Conservation (phyloP, 2,113 vertebrate species). For the Ameiurus melas region DNA sequence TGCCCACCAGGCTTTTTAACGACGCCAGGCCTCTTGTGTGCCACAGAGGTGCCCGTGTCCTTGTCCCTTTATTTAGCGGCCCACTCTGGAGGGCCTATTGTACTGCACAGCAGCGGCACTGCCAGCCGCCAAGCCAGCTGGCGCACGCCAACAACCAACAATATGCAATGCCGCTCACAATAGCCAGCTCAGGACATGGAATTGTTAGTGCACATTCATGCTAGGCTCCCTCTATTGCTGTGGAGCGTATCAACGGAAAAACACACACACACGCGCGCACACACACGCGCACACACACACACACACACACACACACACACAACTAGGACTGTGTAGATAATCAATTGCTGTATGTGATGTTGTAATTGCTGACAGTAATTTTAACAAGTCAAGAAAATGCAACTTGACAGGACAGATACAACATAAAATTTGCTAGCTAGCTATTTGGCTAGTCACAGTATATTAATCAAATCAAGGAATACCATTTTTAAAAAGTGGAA, state of each 20-base stretch:
- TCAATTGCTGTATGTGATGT: background rate
- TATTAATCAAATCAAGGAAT: background rate
- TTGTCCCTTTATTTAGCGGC: conserved; percentile 67
- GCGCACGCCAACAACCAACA: conserved; percentile 61
- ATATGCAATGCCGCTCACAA: conserved; percentile 68
- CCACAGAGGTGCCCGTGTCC: conserved; percentile 70
- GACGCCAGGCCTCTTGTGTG: conserved; percentile 62
- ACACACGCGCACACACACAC: background rate
- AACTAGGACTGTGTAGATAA: background rate
- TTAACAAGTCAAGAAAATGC: background rate
- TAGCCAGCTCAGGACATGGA: conserved; percentile 58
- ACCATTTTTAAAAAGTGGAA: background rate
- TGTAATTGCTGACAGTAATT: background rate
- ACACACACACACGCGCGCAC: conserved; percentile 3
- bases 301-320: background rate
- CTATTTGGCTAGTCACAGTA: background rate
- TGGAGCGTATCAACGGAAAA: conserved; percentile 42
- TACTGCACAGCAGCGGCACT: conserved; percentile 68
- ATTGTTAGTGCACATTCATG: conserved; percentile 63
- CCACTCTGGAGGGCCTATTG: conserved; percentile 70
- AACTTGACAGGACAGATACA: background rate
- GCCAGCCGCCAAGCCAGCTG: conserved; percentile 74
- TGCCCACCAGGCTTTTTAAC: conserved; percentile 60
- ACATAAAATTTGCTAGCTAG: background rate
- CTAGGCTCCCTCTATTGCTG: conserved; percentile 52